phyloP scores from a whole-genome alignment of 2,797 vertebrate species.

The Melanotaenia pygmaea region DNA sequence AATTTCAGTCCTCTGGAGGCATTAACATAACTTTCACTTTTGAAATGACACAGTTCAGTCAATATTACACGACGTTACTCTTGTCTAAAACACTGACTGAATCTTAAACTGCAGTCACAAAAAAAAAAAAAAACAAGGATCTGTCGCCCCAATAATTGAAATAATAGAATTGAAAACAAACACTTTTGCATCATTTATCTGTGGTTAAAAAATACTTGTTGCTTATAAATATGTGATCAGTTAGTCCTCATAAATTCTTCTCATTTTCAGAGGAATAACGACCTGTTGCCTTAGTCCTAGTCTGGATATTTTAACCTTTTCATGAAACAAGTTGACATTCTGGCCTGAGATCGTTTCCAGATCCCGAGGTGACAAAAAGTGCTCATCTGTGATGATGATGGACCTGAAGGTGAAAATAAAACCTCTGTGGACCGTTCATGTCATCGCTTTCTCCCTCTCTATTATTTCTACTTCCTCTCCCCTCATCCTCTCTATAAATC shows the following conservation, averaged over 20 bases:
- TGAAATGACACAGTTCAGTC: constrained; percentile 43
- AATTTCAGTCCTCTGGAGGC: constrained; percentile 15
- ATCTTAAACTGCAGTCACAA: constrained; percentile 39
- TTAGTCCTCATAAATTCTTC: constrained; percentile 42
- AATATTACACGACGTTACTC: constrained; percentile 5
- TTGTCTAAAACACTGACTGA: constrained; percentile 37
- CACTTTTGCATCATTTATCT: constrained; percentile 33
- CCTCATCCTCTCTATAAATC: constrained; percentile 41
- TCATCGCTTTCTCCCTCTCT: constrained; percentile 61
- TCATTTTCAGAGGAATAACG: constrained; percentile 31
- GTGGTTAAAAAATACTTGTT: constrained; percentile 52
- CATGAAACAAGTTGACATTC: constrained; percentile 42
- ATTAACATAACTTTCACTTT: constrained; percentile 16
- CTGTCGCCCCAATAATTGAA: constrained; percentile 2
- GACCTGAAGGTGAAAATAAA: constrained; percentile 67
- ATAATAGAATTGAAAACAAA: constrained; percentile 21
- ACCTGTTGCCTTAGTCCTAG: constrained; percentile 37
- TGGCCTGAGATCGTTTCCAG: constrained; percentile 66
- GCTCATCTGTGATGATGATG: constrained; percentile 62
- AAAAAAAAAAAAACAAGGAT: constrained; percentile 5
- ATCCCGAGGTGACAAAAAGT: constrained; percentile 71
- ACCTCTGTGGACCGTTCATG: constrained; percentile 52
- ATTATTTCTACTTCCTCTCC: constrained; percentile 33
- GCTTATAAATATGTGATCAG: constrained; percentile 39
- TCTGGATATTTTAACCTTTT: constrained; percentile 34